Conservation (phyloP, 2,888 invertebrate species). For the Netelia virgata region DNA sequence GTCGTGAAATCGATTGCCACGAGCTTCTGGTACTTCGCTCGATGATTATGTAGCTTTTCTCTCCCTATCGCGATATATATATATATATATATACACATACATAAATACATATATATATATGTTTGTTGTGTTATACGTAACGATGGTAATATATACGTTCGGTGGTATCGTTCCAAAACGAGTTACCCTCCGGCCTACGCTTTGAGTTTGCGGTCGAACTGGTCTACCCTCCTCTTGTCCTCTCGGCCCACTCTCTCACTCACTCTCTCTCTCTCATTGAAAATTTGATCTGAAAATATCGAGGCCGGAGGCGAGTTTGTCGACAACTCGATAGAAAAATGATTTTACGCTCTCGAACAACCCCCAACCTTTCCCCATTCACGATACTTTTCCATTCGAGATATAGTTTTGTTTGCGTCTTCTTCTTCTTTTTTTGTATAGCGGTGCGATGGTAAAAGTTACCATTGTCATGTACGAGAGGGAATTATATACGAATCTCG, state of each 20-base stretch:
- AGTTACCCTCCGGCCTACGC: slow-evolving; percentile 24
- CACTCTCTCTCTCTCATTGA: neutral
- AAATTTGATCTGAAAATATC: slow-evolving; percentile 7
- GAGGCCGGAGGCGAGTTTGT: neutral
- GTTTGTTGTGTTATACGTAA: neutral
- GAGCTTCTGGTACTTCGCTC: slow-evolving; percentile 1
- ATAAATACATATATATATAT: neutral
- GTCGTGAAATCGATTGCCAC: slow-evolving; percentile 7
- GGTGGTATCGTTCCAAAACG: slow-evolving; percentile 22
- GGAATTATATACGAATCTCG: slow-evolving; percentile 15
- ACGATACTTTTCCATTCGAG: neutral
- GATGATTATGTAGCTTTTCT: slow-evolving; percentile 6
- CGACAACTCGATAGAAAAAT: neutral
- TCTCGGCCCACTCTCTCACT: slow-evolving; percentile 9
- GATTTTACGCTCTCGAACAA: neutral
- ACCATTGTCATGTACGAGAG: slow-evolving; percentile 11
- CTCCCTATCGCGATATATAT: neutral
- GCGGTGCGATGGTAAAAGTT: neutral
- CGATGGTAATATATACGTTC: slow-evolving; percentile 6
- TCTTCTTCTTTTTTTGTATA: too few relatives aligned
- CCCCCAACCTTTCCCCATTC: too few relatives aligned
- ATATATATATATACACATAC: slow-evolving; percentile 2
- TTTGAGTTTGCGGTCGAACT: slow-evolving; percentile 19
- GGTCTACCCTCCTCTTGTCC: neutral
- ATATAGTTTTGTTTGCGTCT: neutral